Percentiles rank a stretch among this genome's conserved stretches.
phyloP scores from a whole-genome alignment of 2,888 invertebrate genomes.

The Drepana falcataria region DNA sequence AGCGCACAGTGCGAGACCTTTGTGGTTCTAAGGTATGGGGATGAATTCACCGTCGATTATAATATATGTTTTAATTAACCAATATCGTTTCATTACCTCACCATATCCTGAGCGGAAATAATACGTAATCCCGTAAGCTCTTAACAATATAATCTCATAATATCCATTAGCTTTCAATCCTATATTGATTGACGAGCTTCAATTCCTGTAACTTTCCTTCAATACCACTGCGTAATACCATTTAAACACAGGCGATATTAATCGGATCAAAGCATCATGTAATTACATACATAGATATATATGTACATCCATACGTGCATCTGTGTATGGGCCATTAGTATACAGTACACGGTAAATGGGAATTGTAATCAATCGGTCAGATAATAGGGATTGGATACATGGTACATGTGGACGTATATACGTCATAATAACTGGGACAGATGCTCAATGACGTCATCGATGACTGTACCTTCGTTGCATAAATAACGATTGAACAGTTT shows the following conservation, averaged over 20 bases:
- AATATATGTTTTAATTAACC: neutral
- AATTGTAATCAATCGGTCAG: constrained; percentile 58
- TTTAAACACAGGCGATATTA: constrained; percentile 40
- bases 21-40: too few relatives aligned
- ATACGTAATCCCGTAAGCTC: neutral
- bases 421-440: constrained; percentile 20
- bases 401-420: constrained; percentile 12
- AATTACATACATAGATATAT: constrained; percentile 36
- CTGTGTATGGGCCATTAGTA: constrained; percentile 29
- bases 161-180: neutral
- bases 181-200: neutral
- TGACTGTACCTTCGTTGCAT: constrained; percentile 15
- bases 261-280: constrained; percentile 47
- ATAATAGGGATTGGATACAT: constrained; percentile 44
- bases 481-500: too few relatives aligned
- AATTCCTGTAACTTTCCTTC: neutral
- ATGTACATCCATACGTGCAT: constrained; percentile 14
- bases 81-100: neutral
- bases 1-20: too few relatives aligned
- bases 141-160: neutral
- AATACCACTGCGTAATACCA: constrained; percentile 9
- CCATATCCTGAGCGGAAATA: neutral
- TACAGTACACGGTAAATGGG: constrained; percentile 34
- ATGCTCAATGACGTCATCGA: constrained; percentile 23
- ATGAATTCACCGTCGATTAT: too few relatives aligned